These are phyloP conservation scores for Oreochromis mossambicus DNA, from an alignment of 2,797 vertebrate species.

Conservation along the genomic window DNA sequence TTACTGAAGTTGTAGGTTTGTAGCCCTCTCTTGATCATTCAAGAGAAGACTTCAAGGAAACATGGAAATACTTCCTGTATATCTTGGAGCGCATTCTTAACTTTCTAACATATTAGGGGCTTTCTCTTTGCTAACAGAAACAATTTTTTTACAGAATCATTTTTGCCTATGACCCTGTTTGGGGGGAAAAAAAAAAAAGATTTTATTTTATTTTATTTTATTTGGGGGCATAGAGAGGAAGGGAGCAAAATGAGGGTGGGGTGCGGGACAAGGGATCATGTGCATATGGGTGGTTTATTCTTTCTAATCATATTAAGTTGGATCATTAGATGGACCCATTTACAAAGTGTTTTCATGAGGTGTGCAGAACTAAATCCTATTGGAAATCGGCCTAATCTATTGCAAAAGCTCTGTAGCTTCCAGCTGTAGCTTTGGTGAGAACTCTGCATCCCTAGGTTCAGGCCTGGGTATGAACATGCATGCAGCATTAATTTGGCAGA, in stretches of 20 bases:
- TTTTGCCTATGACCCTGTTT: neutral
- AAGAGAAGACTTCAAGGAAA: neutral
- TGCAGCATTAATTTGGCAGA: conserved; percentile 49
- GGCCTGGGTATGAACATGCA: conserved; percentile 27
- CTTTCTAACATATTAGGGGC: too few relatives aligned
- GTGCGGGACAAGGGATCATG: neutral
- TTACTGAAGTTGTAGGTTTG: neutral
- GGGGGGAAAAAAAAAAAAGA: rapidly evolving
- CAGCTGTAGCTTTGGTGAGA: conserved; percentile 37
- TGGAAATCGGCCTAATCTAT: conserved; percentile 70
- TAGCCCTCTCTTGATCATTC: neutral
- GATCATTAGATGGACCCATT: conserved; percentile 68
- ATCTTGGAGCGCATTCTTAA: neutral
- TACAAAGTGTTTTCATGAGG: conserved; percentile 59
- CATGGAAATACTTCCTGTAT: neutral
- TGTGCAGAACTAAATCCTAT: conserved; percentile 64
- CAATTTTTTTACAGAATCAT: neutral
- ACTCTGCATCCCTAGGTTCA: conserved; percentile 9
- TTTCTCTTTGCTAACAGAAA: neutral
- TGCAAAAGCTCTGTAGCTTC: conserved; percentile 47
- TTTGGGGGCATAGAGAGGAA: neutral
- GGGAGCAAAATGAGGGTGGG: neutral
- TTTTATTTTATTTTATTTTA: neutral
- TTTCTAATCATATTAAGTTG: conserved; percentile 69
- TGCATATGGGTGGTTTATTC: conserved; percentile 42